Evolutionary conservation across 2,797 vertebrate genomes (phyloP).

Genomic region (Saxicola maurus): DNA sequence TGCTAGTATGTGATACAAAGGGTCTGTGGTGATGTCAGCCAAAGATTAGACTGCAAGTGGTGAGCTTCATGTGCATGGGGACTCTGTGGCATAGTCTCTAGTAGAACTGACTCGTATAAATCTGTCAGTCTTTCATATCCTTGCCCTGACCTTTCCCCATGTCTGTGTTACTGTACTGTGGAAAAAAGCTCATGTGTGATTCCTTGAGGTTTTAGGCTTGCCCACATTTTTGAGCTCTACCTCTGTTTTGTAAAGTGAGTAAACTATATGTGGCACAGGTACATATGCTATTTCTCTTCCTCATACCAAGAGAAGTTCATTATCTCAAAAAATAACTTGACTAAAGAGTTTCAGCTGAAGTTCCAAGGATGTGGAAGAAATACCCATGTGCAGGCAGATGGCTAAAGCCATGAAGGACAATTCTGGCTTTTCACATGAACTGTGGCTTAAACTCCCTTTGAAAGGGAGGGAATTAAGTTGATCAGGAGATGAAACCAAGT

Average conservation of each 20-base stretch:
- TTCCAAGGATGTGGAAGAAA: background rate
- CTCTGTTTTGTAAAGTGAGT: background rate
- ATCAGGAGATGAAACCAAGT: background rate
- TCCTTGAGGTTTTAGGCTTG: background rate
- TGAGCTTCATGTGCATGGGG: background rate
- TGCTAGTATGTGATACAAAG: background rate
- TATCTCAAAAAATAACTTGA: background rate
- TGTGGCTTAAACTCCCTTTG: background rate
- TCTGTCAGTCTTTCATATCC: background rate
- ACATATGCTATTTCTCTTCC: accelerated
- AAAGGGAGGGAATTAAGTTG: background rate
- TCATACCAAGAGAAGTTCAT: background rate
- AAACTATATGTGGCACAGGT: accelerated
- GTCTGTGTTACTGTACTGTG: background rate
- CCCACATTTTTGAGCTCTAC: background rate
- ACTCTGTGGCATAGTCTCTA: background rate
- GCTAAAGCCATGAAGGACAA: background rate
- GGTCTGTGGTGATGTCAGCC: background rate
- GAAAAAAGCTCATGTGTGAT: background rate
- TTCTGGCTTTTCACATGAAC: background rate
- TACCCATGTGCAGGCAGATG: background rate
- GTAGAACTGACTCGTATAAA: background rate
- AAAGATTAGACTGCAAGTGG: background rate
- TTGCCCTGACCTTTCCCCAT: background rate
- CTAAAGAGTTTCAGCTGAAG: background rate